Base-by-base conservation (phyloP, 2,888 invertebrate species). In the Cheiracanthium punctorium region DNA sequence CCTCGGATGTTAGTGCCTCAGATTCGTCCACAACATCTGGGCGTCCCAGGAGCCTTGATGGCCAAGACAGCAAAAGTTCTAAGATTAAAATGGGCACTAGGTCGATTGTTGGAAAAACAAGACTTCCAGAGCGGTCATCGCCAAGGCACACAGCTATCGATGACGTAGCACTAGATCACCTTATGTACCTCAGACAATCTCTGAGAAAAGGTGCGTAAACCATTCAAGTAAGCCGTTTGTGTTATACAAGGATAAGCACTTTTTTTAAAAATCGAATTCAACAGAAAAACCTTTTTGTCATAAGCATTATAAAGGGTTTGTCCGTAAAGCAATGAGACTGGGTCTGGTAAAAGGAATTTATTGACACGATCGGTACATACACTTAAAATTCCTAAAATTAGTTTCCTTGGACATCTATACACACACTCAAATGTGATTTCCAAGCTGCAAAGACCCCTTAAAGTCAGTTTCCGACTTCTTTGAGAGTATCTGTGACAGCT, bases 61-160 rank as follows among this genome's bases (percentile, higher is more conserved):
- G 80, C 1, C 76, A 76, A 29, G 79, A 84, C n/a, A 65, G 58
- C 0, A 80, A 80, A 20, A 43, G 52, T 7, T 14, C 77, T 17
- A 90, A 90, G 32, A 91, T 91, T 30, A 89, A 90, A 37, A 91
- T 91, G 91, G 91, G 91, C 20, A 91, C 91, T 14, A 88, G 90
- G 67, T 90, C 90, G 41, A 90, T 91, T 89, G 87, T 72, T 5
- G 77, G 79, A 1, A 86, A 86, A 58, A 30, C 71, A 10, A 75
- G 73, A 29, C 28, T 69, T 29, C 37, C 70, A 30, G 72, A 73
- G 20, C 37, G 86, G 24, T 24, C 28, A 20, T 75, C 81, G 7
- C 73, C 73, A 17, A 70, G 72, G 33, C 82, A 65, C 4, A 69
- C 81, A 1, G 71, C 80, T 41, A 87, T 87, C 72, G 76, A 65